Base-by-base conservation (phyloP, 2,797 vertebrate species). In the Serranus cabrilla region DNA sequence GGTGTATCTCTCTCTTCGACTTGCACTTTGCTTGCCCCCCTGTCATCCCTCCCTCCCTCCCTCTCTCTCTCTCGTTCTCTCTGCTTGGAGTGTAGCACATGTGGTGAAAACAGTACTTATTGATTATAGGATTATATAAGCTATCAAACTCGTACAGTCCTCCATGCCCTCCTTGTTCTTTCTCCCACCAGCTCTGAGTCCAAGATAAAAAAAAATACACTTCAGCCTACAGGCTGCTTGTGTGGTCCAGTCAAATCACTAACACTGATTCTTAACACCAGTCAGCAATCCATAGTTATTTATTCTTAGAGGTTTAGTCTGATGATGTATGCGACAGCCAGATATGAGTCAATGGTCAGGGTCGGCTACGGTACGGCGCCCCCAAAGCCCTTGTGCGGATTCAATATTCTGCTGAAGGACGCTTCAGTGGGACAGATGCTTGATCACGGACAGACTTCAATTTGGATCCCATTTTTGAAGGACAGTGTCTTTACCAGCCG, bases 111-210 rank as follows among this genome's bases (percentile, higher is more conserved):
- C 17, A 42, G 47, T 39, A 57, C 4, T 63, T 78, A 88, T 84
- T 88, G 86, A 91, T 85, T 76, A 69, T 55, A 37, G 65, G 74
- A 87, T 89, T 79, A 78, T 52, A 80, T 64, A 76, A 78, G 23
- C 51, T 75, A 66, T 84, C 67, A 75, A 62, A 76, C 68, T 43
- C 37, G 25, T 71, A 58, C 61, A 69, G 51, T 70, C 46, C 74
- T 76, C 25, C 11, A 1, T 49, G 23, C 14, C 47, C 47, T 47
- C 65, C 23, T 55, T 67, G 55, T 45, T 57, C 45, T 61, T 43
- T 63, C 50, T 58, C 20, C 37, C 14, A 18, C 34, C 27, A 52
- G 40, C 51, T 60, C 43, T 13, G n/a, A 71, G 31, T 69, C 71
- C 37, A 55, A 63, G 56, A 76, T 60, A 43, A 71, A 60, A 39